Evolutionary conservation across 2,888 invertebrate genomes (phyloP), one percentile per base, ranked within the genome.

Genomic region (Tetragonisca angustula): DNA sequence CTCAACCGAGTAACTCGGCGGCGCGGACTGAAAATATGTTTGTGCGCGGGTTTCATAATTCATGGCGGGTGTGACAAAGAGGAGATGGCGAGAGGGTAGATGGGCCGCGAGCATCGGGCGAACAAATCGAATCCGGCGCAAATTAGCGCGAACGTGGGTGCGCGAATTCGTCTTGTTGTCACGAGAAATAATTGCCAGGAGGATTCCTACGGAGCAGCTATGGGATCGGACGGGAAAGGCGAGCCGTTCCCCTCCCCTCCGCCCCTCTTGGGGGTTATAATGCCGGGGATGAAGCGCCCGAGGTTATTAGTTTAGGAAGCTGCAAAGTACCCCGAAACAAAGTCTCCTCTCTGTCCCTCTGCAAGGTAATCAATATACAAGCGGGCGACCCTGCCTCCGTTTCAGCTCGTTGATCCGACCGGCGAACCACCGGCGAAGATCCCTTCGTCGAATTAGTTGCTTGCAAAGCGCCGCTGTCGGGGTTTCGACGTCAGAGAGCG

Each of bases 241-340:
- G 85, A 78, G 59, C 59, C 86, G 0, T 71, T 89, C 88, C 27
- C 27, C 27, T 27, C 2, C 27, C 2, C 27, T 27, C 2, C 27
- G 0, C 90, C 88, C 62, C 32, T 32, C 32, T 4, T 62, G 81
- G 83, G 43, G 89, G 86, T 90, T 89, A 89, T 90, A 88, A 91
- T 87, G 83, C 83, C 79, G 76, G 81, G 81, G 89, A 91, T 88
- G 89, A 91, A 89, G 84, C 88, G 91, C 91, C 89, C 79, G 89
- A 82, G 92, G 92, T 93, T 92, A 93, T 93, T 93, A 92, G 93
- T 91, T 92, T 91, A 93, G 92, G 93, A 93, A 92, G 91, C 91
- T 91, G 90, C 86, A 89, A 91, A 91, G 91, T 91, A 91, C 90
- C 90, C 80, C 77, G 91, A 90, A 91, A 91, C 91, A 91, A 91